Evolutionary conservation across 1,140 invertebrate species (phyloP).

Genomic region (Magallana gigas): DNA sequence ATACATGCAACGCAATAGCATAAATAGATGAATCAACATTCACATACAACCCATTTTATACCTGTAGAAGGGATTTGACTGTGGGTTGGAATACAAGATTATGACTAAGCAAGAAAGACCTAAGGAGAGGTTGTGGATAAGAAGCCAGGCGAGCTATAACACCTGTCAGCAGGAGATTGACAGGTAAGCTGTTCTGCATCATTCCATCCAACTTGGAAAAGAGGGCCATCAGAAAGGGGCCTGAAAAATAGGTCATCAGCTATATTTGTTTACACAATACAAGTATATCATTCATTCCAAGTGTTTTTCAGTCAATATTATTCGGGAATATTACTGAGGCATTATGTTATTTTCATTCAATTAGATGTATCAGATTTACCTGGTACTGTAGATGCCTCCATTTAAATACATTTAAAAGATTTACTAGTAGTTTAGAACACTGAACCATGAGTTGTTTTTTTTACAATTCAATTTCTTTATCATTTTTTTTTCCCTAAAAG

Average conservation of each 20-base stretch:
- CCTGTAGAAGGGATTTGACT: slow-evolving; percentile 93
- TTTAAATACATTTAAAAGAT: no score
- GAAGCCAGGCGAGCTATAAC: slow-evolving; percentile 91
- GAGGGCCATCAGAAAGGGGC: slow-evolving; percentile 91
- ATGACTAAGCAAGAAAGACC: slow-evolving; percentile 92
- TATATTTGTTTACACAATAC: neutral
- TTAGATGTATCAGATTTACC: no score
- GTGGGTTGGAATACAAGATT: slow-evolving; percentile 92
- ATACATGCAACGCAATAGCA: neutral
- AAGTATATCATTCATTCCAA: no score
- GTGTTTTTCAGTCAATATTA: no score
- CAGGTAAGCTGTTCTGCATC: slow-evolving; percentile 90
- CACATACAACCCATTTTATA: slow-evolving; percentile 74
- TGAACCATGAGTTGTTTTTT: no score
- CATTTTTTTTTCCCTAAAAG: no score
- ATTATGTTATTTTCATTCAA: no score
- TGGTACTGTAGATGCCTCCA: no score
- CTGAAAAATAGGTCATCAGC: slow-evolving; percentile 74
- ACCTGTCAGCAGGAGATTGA: slow-evolving; percentile 93
- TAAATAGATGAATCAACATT: slow-evolving; percentile 18
- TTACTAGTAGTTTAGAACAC: no score
- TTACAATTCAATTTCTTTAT: no score
- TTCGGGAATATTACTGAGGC: no score
- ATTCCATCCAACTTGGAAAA: slow-evolving; percentile 91
- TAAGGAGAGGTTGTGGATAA: slow-evolving; percentile 92